Conservation (phyloP, 2,113 vertebrate genomes). For the Platichthys stellatus region DNA sequence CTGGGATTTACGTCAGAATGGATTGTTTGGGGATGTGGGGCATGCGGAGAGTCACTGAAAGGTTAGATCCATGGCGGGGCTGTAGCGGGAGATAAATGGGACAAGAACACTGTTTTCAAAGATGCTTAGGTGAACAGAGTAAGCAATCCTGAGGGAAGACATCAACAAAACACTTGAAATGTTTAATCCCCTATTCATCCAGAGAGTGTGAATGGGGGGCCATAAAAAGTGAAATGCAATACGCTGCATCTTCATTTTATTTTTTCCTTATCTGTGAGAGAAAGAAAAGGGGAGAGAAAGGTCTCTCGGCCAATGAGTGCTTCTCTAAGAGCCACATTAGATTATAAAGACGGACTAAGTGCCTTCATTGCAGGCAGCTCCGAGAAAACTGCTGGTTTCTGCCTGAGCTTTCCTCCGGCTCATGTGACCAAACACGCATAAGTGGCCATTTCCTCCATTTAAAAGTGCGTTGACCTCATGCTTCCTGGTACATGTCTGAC, state of each 20-base stretch:
- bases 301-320: slow-evolving; percentile 27
- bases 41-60: slow-evolving; percentile 42
- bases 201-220: neutral
- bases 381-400: slow-evolving; percentile 39
- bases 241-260: slow-evolving; percentile 6
- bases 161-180: slow-evolving; percentile 52
- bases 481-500: slow-evolving; percentile 7
- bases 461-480: slow-evolving; percentile 11
- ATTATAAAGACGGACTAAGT: slow-evolving; percentile 57
- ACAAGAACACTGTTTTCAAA: slow-evolving; percentile 33
- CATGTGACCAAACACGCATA: slow-evolving; percentile 26
- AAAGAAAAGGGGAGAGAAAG: neutral
- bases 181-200: slow-evolving; percentile 56
- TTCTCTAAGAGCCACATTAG: slow-evolving; percentile 45
- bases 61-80: slow-evolving; percentile 36
- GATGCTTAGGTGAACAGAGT: slow-evolving; percentile 46
- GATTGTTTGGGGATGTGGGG: slow-evolving; percentile 14
- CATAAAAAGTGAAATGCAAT: slow-evolving; percentile 55
- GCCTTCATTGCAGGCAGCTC: slow-evolving; percentile 33
- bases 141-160: slow-evolving; percentile 33
- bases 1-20: slow-evolving; percentile 52
- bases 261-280: neutral
- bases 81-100: slow-evolving; percentile 29
- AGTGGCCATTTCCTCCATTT: slow-evolving; percentile 35
- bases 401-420: slow-evolving; percentile 6